Percentiles rank a stretch among this genome's conserved stretches.
phyloP scores from a whole-genome alignment of 2,888 invertebrate species.

The Acanthosepion lycidas region DNA sequence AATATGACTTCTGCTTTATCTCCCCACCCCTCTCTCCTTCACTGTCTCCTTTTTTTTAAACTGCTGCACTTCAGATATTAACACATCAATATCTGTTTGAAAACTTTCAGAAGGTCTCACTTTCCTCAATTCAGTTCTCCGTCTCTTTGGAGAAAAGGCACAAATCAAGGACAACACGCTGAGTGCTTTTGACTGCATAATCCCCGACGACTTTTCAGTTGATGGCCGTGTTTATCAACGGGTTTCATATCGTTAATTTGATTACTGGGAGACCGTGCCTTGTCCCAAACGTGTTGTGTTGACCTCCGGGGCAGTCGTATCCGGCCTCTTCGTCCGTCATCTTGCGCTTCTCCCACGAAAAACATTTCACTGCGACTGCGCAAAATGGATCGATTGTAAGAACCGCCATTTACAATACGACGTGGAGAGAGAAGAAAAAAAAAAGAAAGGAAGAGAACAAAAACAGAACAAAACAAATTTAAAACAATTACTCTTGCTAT shows the following conservation, averaged over 20 bases:
- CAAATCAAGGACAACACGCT: neutral
- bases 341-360: neutral
- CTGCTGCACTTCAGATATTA: neutral
- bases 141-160: neutral
- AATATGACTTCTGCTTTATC: too few relatives aligned
- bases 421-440: neutral
- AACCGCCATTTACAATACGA: neutral
- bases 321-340: neutral
- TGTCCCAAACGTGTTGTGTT: conserved; percentile 8
- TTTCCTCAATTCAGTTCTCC: neutral
- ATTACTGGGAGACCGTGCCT: neutral
- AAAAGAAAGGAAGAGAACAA: neutral
- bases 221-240: neutral
- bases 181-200: neutral
- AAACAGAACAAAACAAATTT: neutral
- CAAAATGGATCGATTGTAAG: neutral
- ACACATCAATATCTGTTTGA: neutral
- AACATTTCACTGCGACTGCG: neutral
- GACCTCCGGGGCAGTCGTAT: neutral
- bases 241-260: neutral
- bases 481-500: neutral
- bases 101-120: too few relatives aligned
- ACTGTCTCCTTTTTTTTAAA: too few relatives aligned
- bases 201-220: conserved; percentile 16
- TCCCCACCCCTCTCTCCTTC: too few relatives aligned